Percentiles rank a stretch among this genome's conserved stretches.
phyloP scores from a whole-genome alignment of 2,888 invertebrate genomes.

The Cheilosia vulpina region DNA sequence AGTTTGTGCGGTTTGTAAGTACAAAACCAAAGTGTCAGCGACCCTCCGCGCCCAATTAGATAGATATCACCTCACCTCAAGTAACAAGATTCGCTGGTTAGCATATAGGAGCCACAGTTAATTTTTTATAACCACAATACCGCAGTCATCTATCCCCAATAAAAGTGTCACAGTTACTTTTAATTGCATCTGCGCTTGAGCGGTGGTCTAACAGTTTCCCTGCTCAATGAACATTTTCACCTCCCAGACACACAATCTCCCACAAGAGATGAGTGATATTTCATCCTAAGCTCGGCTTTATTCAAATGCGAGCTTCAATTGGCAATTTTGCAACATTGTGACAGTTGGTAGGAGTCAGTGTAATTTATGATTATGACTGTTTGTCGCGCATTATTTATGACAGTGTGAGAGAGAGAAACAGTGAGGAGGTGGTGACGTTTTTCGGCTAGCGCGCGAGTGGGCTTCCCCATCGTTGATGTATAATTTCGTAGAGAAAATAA shows the following conservation, averaged over 20 bases:
- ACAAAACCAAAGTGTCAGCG: slow-evolving; percentile 3
- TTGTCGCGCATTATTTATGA: slow-evolving; percentile 55
- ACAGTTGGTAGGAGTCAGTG: slow-evolving; percentile 66
- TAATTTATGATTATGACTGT: slow-evolving; percentile 71
- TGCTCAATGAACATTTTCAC: background rate
- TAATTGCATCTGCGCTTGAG: slow-evolving; percentile 28
- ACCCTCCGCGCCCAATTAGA: slow-evolving; percentile 26
- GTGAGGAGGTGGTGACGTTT: slow-evolving; percentile 25
- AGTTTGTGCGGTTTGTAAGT: background rate
- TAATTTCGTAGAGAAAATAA: slow-evolving; percentile 29
- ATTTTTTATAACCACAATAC: slow-evolving; percentile 29
- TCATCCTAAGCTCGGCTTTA: slow-evolving; percentile 24
- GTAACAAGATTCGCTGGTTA: slow-evolving; percentile 2
- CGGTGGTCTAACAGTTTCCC: slow-evolving; percentile 7
- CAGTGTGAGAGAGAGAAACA: background rate
- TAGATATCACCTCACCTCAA: slow-evolving; percentile 17
- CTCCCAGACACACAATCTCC: background rate
- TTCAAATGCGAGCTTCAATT: slow-evolving; percentile 60
- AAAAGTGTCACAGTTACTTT: slow-evolving; percentile 16
- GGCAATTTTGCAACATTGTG: slow-evolving; percentile 63
- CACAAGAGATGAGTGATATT: slow-evolving; percentile 17
- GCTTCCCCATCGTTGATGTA: slow-evolving; percentile 20
- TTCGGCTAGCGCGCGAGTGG: slow-evolving; percentile 39
- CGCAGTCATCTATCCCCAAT: slow-evolving; percentile 22
- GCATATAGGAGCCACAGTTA: background rate